Base-by-base conservation (phyloP, 2,113 vertebrate species). In the Entomyzon cyanotis region DNA sequence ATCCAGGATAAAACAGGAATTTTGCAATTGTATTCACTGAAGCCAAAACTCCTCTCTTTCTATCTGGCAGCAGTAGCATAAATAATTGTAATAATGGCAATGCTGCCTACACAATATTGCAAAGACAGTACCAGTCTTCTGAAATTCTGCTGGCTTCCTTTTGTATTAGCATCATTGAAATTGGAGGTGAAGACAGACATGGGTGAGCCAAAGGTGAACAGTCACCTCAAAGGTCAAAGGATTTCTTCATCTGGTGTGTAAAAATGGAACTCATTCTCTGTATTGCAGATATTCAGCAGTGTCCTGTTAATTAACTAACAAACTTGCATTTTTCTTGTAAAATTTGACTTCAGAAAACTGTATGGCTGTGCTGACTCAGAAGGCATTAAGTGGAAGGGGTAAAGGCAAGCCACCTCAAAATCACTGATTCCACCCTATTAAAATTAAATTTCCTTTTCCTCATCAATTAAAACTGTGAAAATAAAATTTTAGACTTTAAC, bases 191-290 rank as follows among this genome's bases (percentile, higher is more conserved):
- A 89, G 94, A 96, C 89, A 94, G 95, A 95, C 75, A 88, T 71
- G 84, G 68, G 33, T 64, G 69, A 92, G 76, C 13, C 53, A 78
- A 81, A 92, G 77, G 95, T 96, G 94, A 94, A 89, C 94, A 95
- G 44, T 83, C 67, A 95, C n/a, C 73, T 79, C 71, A 73, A 58
- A 96, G 92, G 90, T 96, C 95, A 96, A 95, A 96, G 74, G 77
- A 96, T 79, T 97, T 96, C 68, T 96, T 96, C 86, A 91, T 91
- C 35, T 93, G 86, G 50, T 82, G 63, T 90, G 53, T 90, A 89
- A 96, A 92, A 92, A 95, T 93, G 84, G 74, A 96, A 84, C 69
- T 93, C 42, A 63, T 88, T 94, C 81, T 89, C 52, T 60, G 39
- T 73, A 89, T 82, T 63, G 62, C 47, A 63, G 70, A 73, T 59